These are phyloP conservation scores for Gasterosteus nipponicus DNA, from an alignment of 2,113 vertebrate genomes.

Conservation along the genomic window DNA sequence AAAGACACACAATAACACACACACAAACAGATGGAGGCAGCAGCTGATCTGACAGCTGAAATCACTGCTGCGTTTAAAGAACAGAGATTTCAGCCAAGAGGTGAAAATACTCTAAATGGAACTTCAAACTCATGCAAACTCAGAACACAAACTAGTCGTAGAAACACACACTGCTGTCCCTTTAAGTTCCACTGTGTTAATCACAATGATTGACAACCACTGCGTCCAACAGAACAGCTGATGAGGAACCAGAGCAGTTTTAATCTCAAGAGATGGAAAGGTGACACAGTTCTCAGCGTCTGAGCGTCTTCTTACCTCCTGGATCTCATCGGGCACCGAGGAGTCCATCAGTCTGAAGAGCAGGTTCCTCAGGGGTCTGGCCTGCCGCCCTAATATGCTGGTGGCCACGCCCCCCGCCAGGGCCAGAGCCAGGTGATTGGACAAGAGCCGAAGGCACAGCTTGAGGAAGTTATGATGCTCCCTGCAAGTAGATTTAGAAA, in stretches of 20 bases:
- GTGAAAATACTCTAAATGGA: no score
- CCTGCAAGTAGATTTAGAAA: conserved; percentile 72
- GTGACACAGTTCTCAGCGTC: no score
- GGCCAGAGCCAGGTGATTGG: conserved; percentile 96
- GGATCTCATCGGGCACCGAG: conserved; percentile 97
- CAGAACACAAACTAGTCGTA: neutral
- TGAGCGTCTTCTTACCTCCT: conserved; percentile 84
- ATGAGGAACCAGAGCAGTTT: no score
- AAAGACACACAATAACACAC: no score
- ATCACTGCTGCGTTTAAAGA: no score
- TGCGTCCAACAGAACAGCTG: neutral
- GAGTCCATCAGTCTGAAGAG: conserved; percentile 97
- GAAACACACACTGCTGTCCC: neutral
- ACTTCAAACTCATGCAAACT: no score
- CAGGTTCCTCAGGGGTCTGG: conserved; percentile 93
- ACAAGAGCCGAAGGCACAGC: conserved; percentile 93
- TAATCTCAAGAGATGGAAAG: no score
- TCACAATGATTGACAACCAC: neutral
- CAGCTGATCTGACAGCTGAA: no score
- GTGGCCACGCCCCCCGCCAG: conserved; percentile 97
- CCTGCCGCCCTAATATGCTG: conserved; percentile 95
- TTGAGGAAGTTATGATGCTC: conserved; percentile 97
- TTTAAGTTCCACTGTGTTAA: neutral
- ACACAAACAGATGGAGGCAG: no score
- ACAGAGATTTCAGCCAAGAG: no score